Conservation (phyloP, 2,888 invertebrate species). For the Archips crataeganus region DNA sequence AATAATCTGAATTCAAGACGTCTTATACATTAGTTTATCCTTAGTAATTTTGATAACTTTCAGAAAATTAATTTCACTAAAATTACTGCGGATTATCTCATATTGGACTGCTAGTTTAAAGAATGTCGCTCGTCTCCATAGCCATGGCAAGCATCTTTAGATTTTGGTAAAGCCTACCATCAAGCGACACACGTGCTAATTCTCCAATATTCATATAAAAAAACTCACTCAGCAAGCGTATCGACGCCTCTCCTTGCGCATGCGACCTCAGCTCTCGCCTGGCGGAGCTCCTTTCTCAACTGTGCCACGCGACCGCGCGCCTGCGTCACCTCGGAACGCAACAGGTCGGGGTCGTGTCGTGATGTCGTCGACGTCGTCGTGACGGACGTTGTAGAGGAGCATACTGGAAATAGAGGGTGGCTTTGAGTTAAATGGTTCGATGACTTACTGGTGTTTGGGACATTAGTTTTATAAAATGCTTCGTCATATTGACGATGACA, state of each 20-base stretch:
- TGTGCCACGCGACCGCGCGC: conserved; percentile 95
- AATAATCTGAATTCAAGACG: no score
- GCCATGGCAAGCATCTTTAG: no score
- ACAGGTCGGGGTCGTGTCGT: conserved; percentile 97
- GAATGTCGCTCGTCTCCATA: not conserved
- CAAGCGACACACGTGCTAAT: not conserved
- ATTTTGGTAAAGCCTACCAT: not conserved
- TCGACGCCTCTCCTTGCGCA: conserved; percentile 97
- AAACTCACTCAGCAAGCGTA: conserved; percentile 93
- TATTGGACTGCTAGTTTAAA: no score
- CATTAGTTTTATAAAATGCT: not conserved
- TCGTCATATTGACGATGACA: no score
- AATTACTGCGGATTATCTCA: no score
- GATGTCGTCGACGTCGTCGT: conserved; percentile 93
- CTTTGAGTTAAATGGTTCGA: not conserved
- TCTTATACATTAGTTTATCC: no score
- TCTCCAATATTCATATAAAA: not conserved
- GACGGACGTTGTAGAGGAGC: conserved; percentile 90
- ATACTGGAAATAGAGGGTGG: conserved; percentile 84
- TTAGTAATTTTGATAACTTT: no score
- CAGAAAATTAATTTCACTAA: no score
- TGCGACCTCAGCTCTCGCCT: conserved; percentile 96
- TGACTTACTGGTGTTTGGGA: not conserved
- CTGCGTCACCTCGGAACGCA: conserved; percentile 96
- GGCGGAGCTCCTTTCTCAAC: conserved; percentile 95